Percentiles rank a stretch among this genome's conserved stretches.
Conservation (phyloP, 2,888 invertebrate species). For the Abrostola triplasia region DNA sequence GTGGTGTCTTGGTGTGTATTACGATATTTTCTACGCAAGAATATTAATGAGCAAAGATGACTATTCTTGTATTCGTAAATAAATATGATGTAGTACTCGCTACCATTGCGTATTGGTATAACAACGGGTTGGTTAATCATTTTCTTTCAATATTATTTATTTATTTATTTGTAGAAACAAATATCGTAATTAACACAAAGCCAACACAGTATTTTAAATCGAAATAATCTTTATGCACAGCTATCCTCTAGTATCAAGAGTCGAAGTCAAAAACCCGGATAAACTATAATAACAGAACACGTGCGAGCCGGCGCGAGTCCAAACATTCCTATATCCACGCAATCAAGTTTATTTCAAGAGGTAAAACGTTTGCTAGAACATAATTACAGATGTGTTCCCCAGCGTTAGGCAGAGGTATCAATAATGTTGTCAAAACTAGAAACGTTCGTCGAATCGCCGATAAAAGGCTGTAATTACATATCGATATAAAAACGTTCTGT, state of each 20-base stretch:
- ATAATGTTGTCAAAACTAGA: conserved; percentile 46
- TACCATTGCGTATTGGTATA: too few relatives aligned
- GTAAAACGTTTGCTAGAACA: conserved; percentile 1
- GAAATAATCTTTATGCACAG: not conserved
- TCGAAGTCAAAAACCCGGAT: not conserved
- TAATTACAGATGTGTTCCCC: conserved; percentile 21
- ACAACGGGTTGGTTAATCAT: too few relatives aligned
- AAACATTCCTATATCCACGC: not conserved
- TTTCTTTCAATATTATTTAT: too few relatives aligned
- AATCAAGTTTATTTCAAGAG: conserved; percentile 22
- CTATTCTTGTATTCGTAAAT: too few relatives aligned
- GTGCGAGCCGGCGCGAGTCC: not conserved
- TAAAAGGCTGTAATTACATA: conserved; percentile 41
- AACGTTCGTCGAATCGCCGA: conserved; percentile 34
- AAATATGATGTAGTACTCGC: too few relatives aligned
- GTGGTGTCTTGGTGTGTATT: too few relatives aligned
- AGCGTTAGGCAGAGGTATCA: conserved; percentile 14
- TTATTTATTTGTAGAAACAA: too few relatives aligned
- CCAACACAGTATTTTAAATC: not conserved
- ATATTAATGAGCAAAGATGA: too few relatives aligned
- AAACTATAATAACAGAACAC: not conserved
- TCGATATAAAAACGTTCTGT: conserved; percentile 40
- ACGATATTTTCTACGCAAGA: too few relatives aligned
- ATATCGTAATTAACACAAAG: too few relatives aligned
- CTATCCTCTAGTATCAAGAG: not conserved